phyloP scores from a whole-genome alignment of 2,888 invertebrate species.

The Nymphalis urticae region DNA sequence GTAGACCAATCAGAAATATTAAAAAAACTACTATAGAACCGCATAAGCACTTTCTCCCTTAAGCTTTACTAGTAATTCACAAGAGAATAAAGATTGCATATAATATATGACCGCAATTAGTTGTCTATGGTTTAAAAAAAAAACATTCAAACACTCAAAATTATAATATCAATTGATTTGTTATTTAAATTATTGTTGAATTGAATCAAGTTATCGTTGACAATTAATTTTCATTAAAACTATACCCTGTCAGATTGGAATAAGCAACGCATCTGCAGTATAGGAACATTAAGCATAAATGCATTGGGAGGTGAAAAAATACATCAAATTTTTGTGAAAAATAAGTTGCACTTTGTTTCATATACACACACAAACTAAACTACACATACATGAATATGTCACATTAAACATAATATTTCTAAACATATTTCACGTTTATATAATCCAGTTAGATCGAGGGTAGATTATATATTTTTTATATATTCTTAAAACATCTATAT shows the following conservation, averaged over 20 bases:
- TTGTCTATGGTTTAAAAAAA: no score
- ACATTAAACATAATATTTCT: no score
- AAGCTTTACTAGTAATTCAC: no score
- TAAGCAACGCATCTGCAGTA: conserved; percentile 8
- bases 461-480: neutral
- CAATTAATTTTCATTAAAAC: conserved; percentile 7
- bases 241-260: conserved; percentile 18
- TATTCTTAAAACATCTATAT: neutral
- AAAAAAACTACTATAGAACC: no score
- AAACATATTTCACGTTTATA: no score
- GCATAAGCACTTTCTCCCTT: no score
- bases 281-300: conserved; percentile 8
- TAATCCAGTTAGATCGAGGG: no score
- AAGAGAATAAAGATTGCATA: no score
- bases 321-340: neutral
- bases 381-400: neutral
- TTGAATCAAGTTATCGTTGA: neutral
- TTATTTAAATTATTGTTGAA: neutral
- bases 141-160: no score
- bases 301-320: conserved; percentile 2
- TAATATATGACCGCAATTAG: no score
- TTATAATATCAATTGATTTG: no score
- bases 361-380: neutral
- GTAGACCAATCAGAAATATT: no score
- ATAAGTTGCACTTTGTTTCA: neutral